Base-by-base conservation (phyloP, 2,797 vertebrate species). In the Semotilus atromaculatus region DNA sequence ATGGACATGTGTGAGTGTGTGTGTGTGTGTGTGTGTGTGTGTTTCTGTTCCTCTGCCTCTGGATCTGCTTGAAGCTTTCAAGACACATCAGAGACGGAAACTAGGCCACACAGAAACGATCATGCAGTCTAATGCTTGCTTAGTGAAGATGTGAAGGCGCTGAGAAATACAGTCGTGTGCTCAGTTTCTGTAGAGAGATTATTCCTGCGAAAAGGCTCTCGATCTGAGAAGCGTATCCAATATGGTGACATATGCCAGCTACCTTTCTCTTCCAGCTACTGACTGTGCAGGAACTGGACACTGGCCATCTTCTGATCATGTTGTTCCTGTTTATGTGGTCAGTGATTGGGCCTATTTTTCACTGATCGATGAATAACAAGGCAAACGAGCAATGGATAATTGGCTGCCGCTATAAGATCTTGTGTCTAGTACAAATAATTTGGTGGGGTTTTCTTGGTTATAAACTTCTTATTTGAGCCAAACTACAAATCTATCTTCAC, bases 201-300 rank as follows among this genome's bases (percentile, higher is more conserved):
- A 58, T 82, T 29, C 36, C 10, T 7, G 66, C 43, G 64, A 87
- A 85, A 84, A 73, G 75, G 55, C 80, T 40, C 75, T 40, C 19
- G 64, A 80, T 67, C 82, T 77, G 77, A 83, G 71, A 81, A 53
- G 45, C 11, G 36, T 70, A 58, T 76, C 34, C 79, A 88, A 89
- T 88, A 89, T 85, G 86, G 80, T 85, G 86, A 86, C 88, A 89
- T 88, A 89, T 88, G 88, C 83, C 86, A 21, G 23, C 55, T 79
- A 70, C 40, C 29, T 45, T 73, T 85, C 76, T 82, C 82, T 85
- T 70, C 70, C 79, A 66, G 81, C 68, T 82, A 45, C 80, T 64
- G 23, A 40, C 88, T 86, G 77, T 83, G 83, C 83, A 73, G 60
- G 76, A 77, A 70, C 79, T 89, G 85, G 85, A 88, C 4, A 34